Conservation (phyloP, 2,888 invertebrate genomes). For the Sepioteuthis lessoniana region DNA sequence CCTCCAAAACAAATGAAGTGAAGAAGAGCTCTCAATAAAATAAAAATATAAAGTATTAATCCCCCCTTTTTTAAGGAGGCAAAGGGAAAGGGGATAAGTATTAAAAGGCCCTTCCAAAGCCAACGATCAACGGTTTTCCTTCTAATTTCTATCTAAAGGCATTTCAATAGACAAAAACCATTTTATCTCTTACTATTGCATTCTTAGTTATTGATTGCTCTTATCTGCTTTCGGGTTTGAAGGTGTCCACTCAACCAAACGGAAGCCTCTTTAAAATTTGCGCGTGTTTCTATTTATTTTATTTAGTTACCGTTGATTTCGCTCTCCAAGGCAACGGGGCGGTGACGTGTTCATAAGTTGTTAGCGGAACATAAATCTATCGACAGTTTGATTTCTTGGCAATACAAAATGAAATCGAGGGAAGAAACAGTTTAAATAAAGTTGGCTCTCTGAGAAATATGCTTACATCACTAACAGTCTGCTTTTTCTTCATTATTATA, state of each 20-base stretch:
- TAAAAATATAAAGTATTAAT: too few relatives aligned
- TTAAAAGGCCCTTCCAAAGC: background rate
- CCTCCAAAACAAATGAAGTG: background rate
- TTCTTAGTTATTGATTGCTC: background rate
- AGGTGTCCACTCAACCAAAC: background rate
- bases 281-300: background rate
- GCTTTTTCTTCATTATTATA: too few relatives aligned
- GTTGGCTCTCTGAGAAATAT: background rate
- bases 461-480: too few relatives aligned
- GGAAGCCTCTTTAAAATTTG: background rate
- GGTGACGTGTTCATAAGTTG: slow-evolving; percentile 18
- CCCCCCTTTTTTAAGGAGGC: too few relatives aligned
- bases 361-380: background rate
- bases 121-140: background rate
- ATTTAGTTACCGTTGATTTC: background rate
- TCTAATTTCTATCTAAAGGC: background rate
- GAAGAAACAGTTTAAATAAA: background rate
- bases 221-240: background rate
- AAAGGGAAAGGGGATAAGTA: too few relatives aligned
- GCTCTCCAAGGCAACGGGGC: background rate
- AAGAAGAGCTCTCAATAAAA: background rate
- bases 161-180: background rate
- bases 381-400: slow-evolving; percentile 21
- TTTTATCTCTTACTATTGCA: background rate
- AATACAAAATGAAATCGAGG: slow-evolving; percentile 3